Percentiles rank a stretch among this genome's conserved stretches.
Conservation (phyloP, 2,797 vertebrate genomes). For the Astyanax mexicanus region DNA sequence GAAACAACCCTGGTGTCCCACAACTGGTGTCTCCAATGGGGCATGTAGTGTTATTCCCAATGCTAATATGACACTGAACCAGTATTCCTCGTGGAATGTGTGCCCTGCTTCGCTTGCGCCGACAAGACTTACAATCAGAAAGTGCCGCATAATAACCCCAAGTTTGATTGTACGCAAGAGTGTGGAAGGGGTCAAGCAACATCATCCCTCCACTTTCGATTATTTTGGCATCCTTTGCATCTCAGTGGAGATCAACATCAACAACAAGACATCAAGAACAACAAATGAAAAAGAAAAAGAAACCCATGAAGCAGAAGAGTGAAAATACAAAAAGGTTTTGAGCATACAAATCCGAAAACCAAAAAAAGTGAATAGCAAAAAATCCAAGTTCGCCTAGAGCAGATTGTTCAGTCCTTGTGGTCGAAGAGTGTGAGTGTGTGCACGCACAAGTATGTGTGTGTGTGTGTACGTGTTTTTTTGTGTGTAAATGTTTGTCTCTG, state of each 20-base stretch:
- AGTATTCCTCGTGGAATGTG: slow-evolving; percentile 27
- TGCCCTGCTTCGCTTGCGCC: no score
- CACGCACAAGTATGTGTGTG: slow-evolving; percentile 9
- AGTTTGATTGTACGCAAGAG: slow-evolving; percentile 72
- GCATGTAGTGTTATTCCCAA: slow-evolving; percentile 16
- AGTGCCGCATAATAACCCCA: slow-evolving; percentile 69
- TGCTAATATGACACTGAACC: slow-evolving; percentile 26
- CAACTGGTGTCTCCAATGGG: slow-evolving; percentile 8
- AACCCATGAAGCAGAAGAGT: slow-evolving; percentile 40
- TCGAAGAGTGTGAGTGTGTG: background rate
- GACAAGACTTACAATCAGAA: slow-evolving; percentile 55
- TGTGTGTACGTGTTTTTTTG: slow-evolving; percentile 18
- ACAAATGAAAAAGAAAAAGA: slow-evolving; percentile 45
- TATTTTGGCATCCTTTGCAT: slow-evolving; percentile 67
- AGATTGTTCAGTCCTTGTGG: slow-evolving; percentile 53
- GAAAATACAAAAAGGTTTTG: slow-evolving; percentile 9
- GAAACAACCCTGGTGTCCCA: background rate
- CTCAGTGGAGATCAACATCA: slow-evolving; percentile 58
- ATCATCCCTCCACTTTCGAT: slow-evolving; percentile 57
- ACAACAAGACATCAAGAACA: slow-evolving; percentile 38
- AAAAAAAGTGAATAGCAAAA: slow-evolving; percentile 53
- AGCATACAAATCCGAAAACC: slow-evolving; percentile 50
- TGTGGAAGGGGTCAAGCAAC: slow-evolving; percentile 57
- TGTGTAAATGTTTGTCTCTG: slow-evolving; percentile 19
- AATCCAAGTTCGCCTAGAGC: slow-evolving; percentile 53